A percentile compares a stretch with the other conserved stretches of the same genome.
Conservation (phyloP, 2,888 invertebrate species). For the Lycaena phlaeas region DNA sequence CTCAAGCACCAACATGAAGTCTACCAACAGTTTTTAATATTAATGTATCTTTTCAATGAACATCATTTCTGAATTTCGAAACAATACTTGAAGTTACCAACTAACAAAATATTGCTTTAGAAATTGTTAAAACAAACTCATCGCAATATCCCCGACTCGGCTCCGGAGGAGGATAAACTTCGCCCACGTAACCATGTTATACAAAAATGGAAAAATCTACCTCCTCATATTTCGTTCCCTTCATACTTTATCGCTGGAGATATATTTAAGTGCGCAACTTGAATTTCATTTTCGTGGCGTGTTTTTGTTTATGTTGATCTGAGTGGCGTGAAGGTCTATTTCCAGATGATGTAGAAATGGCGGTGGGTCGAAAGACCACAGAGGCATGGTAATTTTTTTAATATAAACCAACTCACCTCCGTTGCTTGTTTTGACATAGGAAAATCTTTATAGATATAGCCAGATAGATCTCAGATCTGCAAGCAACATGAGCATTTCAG, state of each 20-base stretch:
- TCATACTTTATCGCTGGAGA: constrained; percentile 4
- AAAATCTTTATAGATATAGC: too few relatives aligned
- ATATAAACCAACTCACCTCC: too few relatives aligned
- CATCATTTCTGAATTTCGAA: constrained; percentile 1
- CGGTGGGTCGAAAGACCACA: too few relatives aligned
- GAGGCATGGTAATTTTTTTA: too few relatives aligned
- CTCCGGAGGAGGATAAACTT: not conserved
- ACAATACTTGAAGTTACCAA: constrained; percentile 7
- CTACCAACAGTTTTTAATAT: constrained; percentile 3
- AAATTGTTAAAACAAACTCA: constrained; percentile 9
- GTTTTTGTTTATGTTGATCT: not conserved
- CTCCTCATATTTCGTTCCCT: constrained; percentile 3
- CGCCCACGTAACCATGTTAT: constrained; percentile 2
- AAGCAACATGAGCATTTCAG: too few relatives aligned
- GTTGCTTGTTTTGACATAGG: too few relatives aligned
- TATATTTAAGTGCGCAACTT: constrained; percentile 5
- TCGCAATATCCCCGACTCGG: not conserved
- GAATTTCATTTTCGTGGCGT: not conserved
- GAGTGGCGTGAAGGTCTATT: too few relatives aligned
- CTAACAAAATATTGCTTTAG: constrained; percentile 9
- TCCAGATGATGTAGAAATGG: too few relatives aligned
- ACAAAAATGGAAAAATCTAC: constrained; percentile 6
- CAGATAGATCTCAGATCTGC: too few relatives aligned
- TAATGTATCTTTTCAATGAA: constrained; percentile 1
- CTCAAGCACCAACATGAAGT: not conserved